Evolutionary conservation across 2,888 invertebrate species (phyloP).

Genomic region (Ramazzottius varieornatus): DNA sequence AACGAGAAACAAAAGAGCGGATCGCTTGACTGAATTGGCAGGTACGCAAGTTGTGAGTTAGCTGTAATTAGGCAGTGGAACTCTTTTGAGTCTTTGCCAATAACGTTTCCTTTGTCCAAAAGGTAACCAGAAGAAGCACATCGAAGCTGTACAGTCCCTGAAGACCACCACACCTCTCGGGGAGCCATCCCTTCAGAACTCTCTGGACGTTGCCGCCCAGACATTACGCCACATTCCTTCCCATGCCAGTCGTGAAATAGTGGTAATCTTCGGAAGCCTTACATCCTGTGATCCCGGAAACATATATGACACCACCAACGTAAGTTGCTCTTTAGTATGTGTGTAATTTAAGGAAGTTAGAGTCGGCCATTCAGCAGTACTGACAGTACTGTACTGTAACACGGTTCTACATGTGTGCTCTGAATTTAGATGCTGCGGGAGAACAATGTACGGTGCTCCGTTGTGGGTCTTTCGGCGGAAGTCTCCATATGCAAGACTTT

Average conservation of each 20-base stretch:
- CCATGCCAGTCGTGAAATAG: conserved; percentile 76
- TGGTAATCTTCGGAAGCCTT: conserved; percentile 68
- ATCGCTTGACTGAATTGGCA: conserved; percentile 63
- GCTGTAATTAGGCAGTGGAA: too few species aligned
- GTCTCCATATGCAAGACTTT: conserved; percentile 64
- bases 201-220: conserved; percentile 57
- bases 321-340: conserved; percentile 17
- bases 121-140: conserved; percentile 26
- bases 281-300: conserved; percentile 92
- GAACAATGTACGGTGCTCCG: conserved; percentile 61
- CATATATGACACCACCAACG: conserved; percentile 53
- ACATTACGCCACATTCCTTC: conserved; percentile 62
- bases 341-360: too few species aligned
- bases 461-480: conserved; percentile 83
- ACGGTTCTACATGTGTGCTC: too few species aligned
- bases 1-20: conserved; percentile 73
- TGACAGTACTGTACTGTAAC: too few species aligned
- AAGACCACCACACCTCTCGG: conserved; percentile 28
- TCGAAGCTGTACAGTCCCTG: conserved; percentile 19
- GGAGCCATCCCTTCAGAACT: conserved; percentile 87
- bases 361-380: too few species aligned
- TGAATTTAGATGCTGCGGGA: conserved; percentile 40
- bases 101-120: conserved; percentile 9
- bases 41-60: conserved; percentile 35
- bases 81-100: too few species aligned